Conservation (phyloP, 2,888 invertebrate genomes). For the Limnephilus auricula region DNA sequence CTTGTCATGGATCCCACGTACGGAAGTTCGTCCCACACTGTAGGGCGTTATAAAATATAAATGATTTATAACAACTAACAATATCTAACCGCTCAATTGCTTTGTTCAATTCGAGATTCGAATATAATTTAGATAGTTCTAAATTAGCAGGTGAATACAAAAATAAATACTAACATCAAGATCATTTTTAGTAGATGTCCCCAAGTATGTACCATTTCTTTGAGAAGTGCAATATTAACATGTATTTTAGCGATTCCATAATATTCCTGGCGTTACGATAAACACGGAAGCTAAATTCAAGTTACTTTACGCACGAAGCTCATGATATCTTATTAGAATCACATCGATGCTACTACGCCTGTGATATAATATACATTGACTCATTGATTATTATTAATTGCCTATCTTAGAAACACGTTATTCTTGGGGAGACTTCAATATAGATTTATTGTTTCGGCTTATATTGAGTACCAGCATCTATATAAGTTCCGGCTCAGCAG, state of each 20-base stretch:
- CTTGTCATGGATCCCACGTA: conserved; percentile 28
- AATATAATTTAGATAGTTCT: not conserved
- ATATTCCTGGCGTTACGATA: not conserved
- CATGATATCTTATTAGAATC: not conserved
- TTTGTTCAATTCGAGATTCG: not conserved
- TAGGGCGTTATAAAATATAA: conserved; percentile 12
- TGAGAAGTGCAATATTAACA: not conserved
- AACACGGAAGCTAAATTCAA: not conserved
- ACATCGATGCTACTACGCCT: not conserved
- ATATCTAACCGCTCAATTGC: not conserved
- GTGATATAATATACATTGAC: not conserved
- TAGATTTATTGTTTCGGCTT: not conserved
- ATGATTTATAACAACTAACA: not conserved
- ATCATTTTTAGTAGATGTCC: not conserved
- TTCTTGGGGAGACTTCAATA: not conserved
- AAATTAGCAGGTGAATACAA: not conserved
- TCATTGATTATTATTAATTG: not conserved
- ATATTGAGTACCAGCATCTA: not conserved
- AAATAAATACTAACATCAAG: not conserved
- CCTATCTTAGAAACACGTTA: not conserved
- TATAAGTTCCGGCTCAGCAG: conserved; percentile 2
- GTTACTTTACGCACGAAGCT: not conserved
- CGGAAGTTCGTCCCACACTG: conserved; percentile 12
- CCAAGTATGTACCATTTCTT: not conserved
- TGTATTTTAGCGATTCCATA: not conserved